Base-by-base conservation (phyloP, 2,888 invertebrate species). In the Zonitis immaculata region DNA sequence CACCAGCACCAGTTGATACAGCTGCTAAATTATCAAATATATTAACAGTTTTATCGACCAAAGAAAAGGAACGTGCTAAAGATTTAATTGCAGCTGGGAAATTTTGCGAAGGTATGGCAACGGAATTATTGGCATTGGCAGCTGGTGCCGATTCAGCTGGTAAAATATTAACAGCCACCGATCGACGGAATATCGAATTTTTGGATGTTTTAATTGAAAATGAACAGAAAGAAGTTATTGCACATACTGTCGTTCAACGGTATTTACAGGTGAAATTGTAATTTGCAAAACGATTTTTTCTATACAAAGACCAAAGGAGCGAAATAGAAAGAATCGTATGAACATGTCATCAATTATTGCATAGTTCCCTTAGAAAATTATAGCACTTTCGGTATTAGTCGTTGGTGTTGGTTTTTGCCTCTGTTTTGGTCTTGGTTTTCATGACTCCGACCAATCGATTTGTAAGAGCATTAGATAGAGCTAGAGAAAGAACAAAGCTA, bases 1-100 rank as follows among this genome's bases (percentile, higher is more conserved):
- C 97, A 0, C 95, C 96, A n/a, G 98, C 98, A 3, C 98, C 98
- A 0, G 96, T 98, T 25, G 98, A 99, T 73, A 95, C 97, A 11
- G 98, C 99, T 16, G 97, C 97, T 52, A 99, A 99, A 78, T 79
- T 99, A 61, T 96, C 97, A 0, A 92, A 92, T 71, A 93, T 94
- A 66, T 88, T 92, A 68, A 88, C 92, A 55, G 86, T 82, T 60
- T 80, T 96, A 61, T 95, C 95, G 9, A 89, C 88, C 60, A 95
- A 94, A 80, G 97, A 98, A 79, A 98, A 99, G 79, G 99, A 99
- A 79, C 83, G 99, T 73, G 95, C 97, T 57, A 93, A 93, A 79
- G 99, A 99, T 78, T 81, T 99, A 62, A 89, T 94, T 68, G 89
- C 91, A 22, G 97, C 97, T 30, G 94, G 95, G 7, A 93, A 93